Evolutionary conservation across 2,888 invertebrate species (phyloP).

Genomic region (Sinopyrophorus schimmeli): DNA sequence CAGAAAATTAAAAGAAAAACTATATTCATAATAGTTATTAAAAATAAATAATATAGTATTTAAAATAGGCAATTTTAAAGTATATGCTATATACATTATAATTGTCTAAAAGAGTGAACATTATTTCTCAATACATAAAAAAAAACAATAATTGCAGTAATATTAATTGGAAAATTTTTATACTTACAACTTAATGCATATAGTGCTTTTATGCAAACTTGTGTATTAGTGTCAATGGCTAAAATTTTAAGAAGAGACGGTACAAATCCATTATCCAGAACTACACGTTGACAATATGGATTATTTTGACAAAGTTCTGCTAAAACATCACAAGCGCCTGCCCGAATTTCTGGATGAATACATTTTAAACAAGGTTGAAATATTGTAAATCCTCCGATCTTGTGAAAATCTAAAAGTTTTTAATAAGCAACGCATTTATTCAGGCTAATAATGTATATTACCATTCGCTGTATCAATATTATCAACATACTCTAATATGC

Average conservation of each 20-base stretch:
- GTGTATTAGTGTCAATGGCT: slow-evolving; percentile 60
- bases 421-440: too few relatives aligned
- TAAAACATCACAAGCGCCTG: slow-evolving; percentile 68
- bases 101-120: too few relatives aligned
- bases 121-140: too few relatives aligned
- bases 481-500: slow-evolving; percentile 70
- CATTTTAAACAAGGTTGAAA: slow-evolving; percentile 69
- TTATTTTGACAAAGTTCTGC: slow-evolving; percentile 87
- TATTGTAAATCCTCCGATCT: slow-evolving; percentile 79
- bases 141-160: too few relatives aligned
- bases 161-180: too few relatives aligned
- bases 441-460: too few relatives aligned
- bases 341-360: slow-evolving; percentile 64
- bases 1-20: neutral
- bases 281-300: slow-evolving; percentile 73
- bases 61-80: too few relatives aligned
- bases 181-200: slow-evolving; percentile 80
- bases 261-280: slow-evolving; percentile 68
- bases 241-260: slow-evolving; percentile 64
- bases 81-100: too few relatives aligned
- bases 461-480: slow-evolving; percentile 81
- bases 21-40: too few relatives aligned
- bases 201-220: slow-evolving; percentile 69
- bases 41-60: too few relatives aligned
- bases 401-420: slow-evolving; percentile 70